Evolutionary conservation across 2,888 invertebrate genomes (phyloP).

Genomic region (Actias luna): DNA sequence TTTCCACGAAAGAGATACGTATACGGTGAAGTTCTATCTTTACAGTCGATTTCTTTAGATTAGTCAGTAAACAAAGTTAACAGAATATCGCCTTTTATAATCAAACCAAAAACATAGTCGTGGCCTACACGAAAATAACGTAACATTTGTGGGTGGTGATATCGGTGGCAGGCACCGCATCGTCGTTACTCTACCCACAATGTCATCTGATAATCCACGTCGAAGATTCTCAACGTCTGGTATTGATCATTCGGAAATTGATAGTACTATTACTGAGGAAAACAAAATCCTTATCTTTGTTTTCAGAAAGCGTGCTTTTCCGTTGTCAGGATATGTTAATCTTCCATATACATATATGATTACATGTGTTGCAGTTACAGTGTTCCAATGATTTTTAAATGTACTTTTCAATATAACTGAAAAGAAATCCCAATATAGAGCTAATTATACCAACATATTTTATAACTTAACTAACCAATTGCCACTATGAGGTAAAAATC

Average conservation of each 20-base stretch:
- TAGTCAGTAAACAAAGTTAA: not conserved
- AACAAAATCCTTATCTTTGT: not conserved
- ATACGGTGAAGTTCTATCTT: not conserved
- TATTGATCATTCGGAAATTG: slow-evolving; percentile 45
- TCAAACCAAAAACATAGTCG: slow-evolving; percentile 8
- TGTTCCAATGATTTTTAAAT: no score
- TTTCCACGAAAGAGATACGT: not conserved
- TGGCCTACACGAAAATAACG: slow-evolving; percentile 47
- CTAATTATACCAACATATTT: no score
- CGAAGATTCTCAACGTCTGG: slow-evolving; percentile 53
- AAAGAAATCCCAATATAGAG: no score
- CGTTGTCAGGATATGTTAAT: not conserved
- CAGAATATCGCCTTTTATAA: not conserved
- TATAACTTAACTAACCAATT: no score
- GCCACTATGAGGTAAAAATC: no score
- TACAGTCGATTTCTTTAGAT: not conserved
- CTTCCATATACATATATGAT: not conserved
- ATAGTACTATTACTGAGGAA: not conserved
- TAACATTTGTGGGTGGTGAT: slow-evolving; percentile 56
- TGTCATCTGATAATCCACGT: slow-evolving; percentile 59
- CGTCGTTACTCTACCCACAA: slow-evolving; percentile 51
- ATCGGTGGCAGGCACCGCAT: slow-evolving; percentile 63
- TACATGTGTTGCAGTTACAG: no score
- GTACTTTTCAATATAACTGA: no score
- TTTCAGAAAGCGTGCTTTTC: not conserved